Percentiles rank a stretch among this genome's conserved stretches.
Conservation (phyloP, 2,113 vertebrate genomes). For the human (Homo sapiens) region GRCh38 chr11:87576001-87576500, state of each 20-base stretch:
- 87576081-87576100: background rate
- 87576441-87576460: background rate
- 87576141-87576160: background rate
- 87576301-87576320: background rate
- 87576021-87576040: background rate
- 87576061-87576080: background rate
- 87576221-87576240: conserved; percentile 15
- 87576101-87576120: background rate
- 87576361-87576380: background rate
- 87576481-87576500: background rate
- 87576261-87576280: background rate
- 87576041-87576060: background rate
- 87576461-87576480: background rate
- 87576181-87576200: background rate
- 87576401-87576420: background rate
- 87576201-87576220: background rate
- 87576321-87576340: conserved; percentile 27
- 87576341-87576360: background rate
- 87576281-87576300: background rate
- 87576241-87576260: background rate
- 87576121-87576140: background rate
- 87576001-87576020: background rate
- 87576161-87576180: background rate
- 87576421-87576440: background rate
- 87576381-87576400: background rate